phyloP scores from a whole-genome alignment of 2,113 vertebrate species.

The Eublepharis macularius region DNA sequence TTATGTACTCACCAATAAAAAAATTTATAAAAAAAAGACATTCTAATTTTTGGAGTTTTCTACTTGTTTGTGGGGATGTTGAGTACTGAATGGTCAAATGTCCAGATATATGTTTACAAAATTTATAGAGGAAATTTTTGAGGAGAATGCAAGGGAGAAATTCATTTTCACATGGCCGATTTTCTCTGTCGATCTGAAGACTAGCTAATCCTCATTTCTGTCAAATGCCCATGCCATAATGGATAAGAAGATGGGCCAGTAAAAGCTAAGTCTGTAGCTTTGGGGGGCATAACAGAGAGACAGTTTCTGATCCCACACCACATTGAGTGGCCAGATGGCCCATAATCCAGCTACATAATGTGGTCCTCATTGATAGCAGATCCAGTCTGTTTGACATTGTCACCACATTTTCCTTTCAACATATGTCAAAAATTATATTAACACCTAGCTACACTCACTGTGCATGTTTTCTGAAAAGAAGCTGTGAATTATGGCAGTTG shows the following conservation, averaged over 20 bases:
- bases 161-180: neutral
- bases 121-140: neutral
- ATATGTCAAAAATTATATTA: neutral
- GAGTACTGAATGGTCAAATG: no score
- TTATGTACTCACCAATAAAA: no score
- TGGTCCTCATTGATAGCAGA: neutral
- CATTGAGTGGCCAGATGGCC: neutral
- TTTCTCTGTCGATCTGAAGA: neutral
- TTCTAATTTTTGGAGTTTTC: no score
- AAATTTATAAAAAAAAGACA: no score
- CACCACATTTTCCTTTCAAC: neutral
- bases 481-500: neutral
- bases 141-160: neutral
- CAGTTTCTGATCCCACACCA: neutral
- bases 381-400: neutral
- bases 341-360: neutral
- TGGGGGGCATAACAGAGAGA: neutral
- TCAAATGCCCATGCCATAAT: neutral
- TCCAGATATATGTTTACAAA: neutral
- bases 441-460: neutral
- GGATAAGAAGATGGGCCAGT: neutral
- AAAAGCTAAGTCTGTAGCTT: neutral
- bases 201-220: neutral
- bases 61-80: no score
- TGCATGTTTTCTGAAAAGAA: neutral